These are phyloP conservation scores for Paradisaea rubra DNA, from an alignment of 2,113 vertebrate genomes.

Conservation along the genomic window DNA sequence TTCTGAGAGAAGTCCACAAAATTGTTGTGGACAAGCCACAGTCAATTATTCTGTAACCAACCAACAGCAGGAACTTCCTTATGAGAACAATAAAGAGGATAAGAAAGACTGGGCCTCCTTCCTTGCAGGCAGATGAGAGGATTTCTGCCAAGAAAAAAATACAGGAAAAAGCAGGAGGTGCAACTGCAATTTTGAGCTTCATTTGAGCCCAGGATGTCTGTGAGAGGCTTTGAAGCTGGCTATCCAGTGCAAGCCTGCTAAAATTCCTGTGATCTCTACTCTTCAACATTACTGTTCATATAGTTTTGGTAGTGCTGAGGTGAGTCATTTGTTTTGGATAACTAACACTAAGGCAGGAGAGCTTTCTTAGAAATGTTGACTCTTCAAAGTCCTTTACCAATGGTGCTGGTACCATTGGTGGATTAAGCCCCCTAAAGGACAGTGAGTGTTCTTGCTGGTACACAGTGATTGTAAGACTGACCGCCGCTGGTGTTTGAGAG, in stretches of 20 bases:
- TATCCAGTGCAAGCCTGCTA: background rate
- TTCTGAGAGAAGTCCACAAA: background rate
- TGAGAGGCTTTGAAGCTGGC: background rate
- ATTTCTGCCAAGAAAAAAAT: background rate
- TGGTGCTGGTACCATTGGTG: background rate
- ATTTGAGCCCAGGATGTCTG: background rate
- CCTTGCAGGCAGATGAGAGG: background rate
- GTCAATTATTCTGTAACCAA: background rate
- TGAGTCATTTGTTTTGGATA: background rate
- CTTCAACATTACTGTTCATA: background rate
- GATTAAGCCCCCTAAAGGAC: background rate
- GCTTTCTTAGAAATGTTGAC: background rate
- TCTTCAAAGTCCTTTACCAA: background rate
- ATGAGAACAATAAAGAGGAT: background rate
- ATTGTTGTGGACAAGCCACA: background rate
- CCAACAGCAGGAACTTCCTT: background rate
- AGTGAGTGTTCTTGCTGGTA: background rate
- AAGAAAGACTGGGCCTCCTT: background rate
- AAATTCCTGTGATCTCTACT: background rate
- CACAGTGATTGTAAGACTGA: fast-evolving
- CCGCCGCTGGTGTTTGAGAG: background rate
- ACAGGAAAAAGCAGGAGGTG: background rate
- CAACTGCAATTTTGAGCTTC: background rate
- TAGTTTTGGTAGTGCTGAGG: background rate
- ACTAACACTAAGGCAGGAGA: background rate